phyloP scores from a whole-genome alignment of 2,797 vertebrate species.

The Epinephelus malabaricus region DNA sequence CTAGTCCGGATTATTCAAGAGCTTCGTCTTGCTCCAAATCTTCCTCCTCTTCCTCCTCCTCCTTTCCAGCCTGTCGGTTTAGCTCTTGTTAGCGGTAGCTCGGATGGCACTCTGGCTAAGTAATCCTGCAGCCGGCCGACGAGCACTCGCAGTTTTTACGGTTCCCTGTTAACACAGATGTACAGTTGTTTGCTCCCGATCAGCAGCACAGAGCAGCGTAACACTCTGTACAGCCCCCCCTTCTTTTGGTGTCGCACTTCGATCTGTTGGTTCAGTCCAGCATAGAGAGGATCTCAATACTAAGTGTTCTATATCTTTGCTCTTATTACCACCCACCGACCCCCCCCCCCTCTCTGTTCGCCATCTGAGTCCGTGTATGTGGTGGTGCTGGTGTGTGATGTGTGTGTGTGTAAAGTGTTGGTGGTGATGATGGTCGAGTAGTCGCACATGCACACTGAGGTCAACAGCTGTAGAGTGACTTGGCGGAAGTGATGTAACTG shows the following conservation, averaged over 20 bases:
- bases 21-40: conserved; percentile 52
- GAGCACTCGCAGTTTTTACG: conserved; percentile 59
- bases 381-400: conserved; percentile 60
- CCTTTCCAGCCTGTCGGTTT: conserved; percentile 53
- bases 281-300: conserved; percentile 62
- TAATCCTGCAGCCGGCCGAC: conserved; percentile 30
- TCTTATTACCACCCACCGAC: conserved; percentile 51
- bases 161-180: conserved; percentile 71
- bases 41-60: conserved; percentile 30
- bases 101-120: conserved; percentile 46
- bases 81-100: conserved; percentile 63
- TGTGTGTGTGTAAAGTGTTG: conserved; percentile 48
- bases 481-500: conserved; percentile 52
- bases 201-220: conserved; percentile 64
- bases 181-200: conserved; percentile 72
- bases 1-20: conserved; percentile 55
- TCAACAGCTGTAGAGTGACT: conserved; percentile 28
- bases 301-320: conserved; percentile 79
- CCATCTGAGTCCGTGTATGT: conserved; percentile 62
- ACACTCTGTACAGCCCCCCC: conserved; percentile 76
- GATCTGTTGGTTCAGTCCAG: conserved; percentile 53
- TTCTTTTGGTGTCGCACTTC: conserved; percentile 74
- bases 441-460: conserved; percentile 47
- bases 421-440: conserved; percentile 34
- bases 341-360: conserved; percentile 41